A percentile compares a stretch with the other conserved stretches of the same genome.
Conservation (phyloP, 2,888 invertebrate genomes). For the Tridacna gigas region DNA sequence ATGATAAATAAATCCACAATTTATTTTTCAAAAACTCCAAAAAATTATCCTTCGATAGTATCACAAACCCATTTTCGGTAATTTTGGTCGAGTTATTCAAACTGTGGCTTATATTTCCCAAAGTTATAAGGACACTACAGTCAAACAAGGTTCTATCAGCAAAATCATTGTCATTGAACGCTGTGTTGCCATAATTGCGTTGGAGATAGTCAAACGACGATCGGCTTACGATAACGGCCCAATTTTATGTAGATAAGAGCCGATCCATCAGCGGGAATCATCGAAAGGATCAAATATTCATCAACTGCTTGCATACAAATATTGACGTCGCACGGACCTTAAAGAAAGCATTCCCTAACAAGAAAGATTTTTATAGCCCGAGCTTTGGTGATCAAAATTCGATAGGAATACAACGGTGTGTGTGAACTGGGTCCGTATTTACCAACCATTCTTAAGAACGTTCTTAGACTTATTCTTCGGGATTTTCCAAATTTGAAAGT, state of each 20-base stretch:
- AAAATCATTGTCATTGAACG: slow-evolving; percentile 18
- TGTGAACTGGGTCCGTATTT: no score
- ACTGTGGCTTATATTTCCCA: not conserved
- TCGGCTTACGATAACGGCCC: slow-evolving; percentile 30
- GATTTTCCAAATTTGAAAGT: no score
- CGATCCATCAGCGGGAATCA: slow-evolving; percentile 35
- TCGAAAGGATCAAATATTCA: slow-evolving; percentile 52
- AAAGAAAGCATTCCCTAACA: slow-evolving; percentile 1
- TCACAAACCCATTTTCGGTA: not conserved
- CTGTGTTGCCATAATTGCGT: slow-evolving; percentile 13
- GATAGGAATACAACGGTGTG: not conserved
- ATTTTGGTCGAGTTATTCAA: not conserved
- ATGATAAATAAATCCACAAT: no score
- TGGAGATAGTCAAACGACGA: slow-evolving; percentile 16
- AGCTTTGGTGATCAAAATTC: slow-evolving; percentile 8
- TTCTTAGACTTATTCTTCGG: no score
- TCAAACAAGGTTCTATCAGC: slow-evolving; percentile 2
- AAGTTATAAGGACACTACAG: not conserved
- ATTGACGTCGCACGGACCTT: not conserved
- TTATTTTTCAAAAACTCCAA: no score
- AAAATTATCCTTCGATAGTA: not conserved
- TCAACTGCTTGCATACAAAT: slow-evolving; percentile 47
- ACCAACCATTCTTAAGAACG: no score
- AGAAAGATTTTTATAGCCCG: not conserved
- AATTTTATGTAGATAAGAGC: slow-evolving; percentile 49